Base-by-base conservation (phyloP, 2,888 invertebrate species). In the Drosophila limbata region DNA sequence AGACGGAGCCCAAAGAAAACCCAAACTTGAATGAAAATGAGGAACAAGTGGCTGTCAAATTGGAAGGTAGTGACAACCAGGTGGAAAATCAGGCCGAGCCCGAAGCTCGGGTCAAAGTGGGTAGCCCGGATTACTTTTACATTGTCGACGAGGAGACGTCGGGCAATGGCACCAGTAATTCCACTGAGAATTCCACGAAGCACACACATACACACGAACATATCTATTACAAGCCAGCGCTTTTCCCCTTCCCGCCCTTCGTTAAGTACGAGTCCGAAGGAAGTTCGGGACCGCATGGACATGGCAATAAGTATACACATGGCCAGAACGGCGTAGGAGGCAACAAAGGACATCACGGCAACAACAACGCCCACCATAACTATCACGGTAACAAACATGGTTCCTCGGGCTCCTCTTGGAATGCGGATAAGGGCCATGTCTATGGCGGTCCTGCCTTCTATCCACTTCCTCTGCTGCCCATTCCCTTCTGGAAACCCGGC, bases 381-480 rank as follows among this genome's bases (percentile, higher is more conserved):
- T 35, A 21, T 45, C 6, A 33, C 21, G 5, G 19, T 11, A 31
- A 67, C 13, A 57, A 69, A 9, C 25, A 47, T 5, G 56, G 61
- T 8, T 40, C 5, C 4, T 33, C 59, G 11, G 15, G 35, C 13
- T 53, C 39, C 11, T 15, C 33, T 9, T 42, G 13, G 2, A 2
- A 19, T 35, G 33, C 4, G 6, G 17, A 21, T 31, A 19, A 19
- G 1, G 39, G 15, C 13, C 37, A 50, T 1, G 1, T 4, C 19
- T 21, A 39, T 37, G 42, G n/a, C 5, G 51, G 51, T 15, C 75
- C 75, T 11, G 60, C 11, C 3, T 61, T n/a, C 10, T 50, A 55
- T 1, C 45, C 65, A 0, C 40, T 76, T 2, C 84, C 86, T 0
- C 39, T 81, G 55, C 52, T 79, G 53, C 81, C 81, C 1, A 84